Percentiles rank a stretch among this genome's conserved stretches.
Evolutionary conservation across 2,113 vertebrate genomes (phyloP).

Genomic region (Cathartes aura): DNA sequence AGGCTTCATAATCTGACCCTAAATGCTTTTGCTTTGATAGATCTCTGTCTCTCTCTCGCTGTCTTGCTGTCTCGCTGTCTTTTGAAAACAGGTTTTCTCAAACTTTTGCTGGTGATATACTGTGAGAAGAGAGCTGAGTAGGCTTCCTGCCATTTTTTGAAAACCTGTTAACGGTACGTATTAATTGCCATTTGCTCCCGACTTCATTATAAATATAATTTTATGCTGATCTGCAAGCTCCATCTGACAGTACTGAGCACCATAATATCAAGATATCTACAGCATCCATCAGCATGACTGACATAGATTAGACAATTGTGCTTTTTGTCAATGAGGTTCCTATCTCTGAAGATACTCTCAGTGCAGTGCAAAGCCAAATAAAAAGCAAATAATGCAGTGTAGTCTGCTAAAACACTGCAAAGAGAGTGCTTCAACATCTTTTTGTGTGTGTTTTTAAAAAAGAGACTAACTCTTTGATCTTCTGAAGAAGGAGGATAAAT

Average conservation of each 20-base stretch:
- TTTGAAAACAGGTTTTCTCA: not conserved
- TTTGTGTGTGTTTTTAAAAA: not conserved
- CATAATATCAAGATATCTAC: not conserved
- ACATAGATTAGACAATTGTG: not conserved
- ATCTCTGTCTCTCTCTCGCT: not conserved
- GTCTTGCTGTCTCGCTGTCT: not conserved
- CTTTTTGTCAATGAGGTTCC: not conserved
- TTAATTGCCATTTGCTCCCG: not conserved
- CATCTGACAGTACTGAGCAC: not conserved
- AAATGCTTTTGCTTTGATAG: conserved; percentile 6
- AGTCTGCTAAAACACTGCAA: not conserved
- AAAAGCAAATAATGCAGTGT: not conserved
- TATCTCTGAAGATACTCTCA: not conserved
- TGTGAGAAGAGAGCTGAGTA: not conserved
- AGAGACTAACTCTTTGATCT: not conserved
- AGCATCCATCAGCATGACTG: not conserved
- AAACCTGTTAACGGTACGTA: not conserved
- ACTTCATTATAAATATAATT: not conserved
- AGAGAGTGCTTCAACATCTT: not conserved
- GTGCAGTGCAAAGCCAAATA: not conserved
- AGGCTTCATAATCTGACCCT: conserved; percentile 7
- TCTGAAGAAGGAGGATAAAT: not conserved
- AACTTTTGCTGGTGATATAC: not conserved
- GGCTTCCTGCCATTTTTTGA: not conserved
- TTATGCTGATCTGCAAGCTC: not conserved